Conservation (phyloP, 2,797 vertebrate species). For the Cichlasoma orientale region DNA sequence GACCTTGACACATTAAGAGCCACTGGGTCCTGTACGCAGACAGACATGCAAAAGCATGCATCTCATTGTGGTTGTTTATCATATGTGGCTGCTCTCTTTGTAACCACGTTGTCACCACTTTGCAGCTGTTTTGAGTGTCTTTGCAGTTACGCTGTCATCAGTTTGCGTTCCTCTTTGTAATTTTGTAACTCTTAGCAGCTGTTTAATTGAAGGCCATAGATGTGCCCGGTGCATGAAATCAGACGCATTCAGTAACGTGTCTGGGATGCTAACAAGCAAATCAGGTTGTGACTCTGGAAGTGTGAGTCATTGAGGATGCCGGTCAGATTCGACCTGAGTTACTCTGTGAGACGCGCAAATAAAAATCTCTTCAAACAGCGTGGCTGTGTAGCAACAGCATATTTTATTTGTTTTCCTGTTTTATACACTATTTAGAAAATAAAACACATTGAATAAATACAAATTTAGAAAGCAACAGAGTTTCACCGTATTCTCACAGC, state of each 20-base stretch:
- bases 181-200: neutral
- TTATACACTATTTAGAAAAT: constrained; percentile 82
- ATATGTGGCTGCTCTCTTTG: neutral
- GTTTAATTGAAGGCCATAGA: neutral
- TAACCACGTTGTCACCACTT: neutral
- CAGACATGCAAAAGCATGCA: neutral
- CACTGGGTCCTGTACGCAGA: neutral
- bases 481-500: constrained; percentile 66
- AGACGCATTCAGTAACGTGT: neutral
- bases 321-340: neutral
- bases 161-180: neutral
- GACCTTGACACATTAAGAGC: neutral
- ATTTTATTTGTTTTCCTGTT: constrained; percentile 72
- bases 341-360: neutral
- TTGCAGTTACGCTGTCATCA: neutral
- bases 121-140: neutral
- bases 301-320: neutral
- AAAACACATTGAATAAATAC: constrained; percentile 85
- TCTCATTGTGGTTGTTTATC: neutral
- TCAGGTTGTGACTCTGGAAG: neutral
- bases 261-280: neutral
- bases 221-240: neutral
- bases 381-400: constrained; percentile 64
- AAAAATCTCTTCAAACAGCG: neutral
- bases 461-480: constrained; percentile 81